Base-by-base conservation (phyloP, 2,113 vertebrate genomes). In the Triplophysa siluroides region DNA sequence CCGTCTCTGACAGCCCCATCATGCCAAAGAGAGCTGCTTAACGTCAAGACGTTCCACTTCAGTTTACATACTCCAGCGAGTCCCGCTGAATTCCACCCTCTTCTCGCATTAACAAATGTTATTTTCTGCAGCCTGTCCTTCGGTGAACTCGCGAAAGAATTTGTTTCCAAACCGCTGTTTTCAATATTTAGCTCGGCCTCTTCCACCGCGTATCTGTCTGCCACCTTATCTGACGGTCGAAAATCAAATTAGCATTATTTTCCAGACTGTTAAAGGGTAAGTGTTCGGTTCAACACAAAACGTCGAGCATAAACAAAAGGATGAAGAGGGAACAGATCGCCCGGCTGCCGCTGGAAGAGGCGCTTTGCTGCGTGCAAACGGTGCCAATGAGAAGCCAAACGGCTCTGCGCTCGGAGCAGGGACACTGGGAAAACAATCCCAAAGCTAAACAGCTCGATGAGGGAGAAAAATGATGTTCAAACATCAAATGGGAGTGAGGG, bases 21-120 rank as follows among this genome's bases (percentile, higher is more conserved):
- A 63, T 64, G 43, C 75, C 41, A 70, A 66, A 73, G 29, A 52
- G 21, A 47, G 79, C 43, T 81, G 81, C 58, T 76, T 73, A 62
- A 8, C 9, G 56, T 85, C 83, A 81, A 65, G 68, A 38, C 21
- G 13, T 13, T 66, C 58, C 2, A 38, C 70, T 41, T 65, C 41
- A 62, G 76, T 82, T 83, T 82, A 87, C 81, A 85, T 74, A 71
- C 67, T 77, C 63, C 67, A 82, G 72, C 47, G 50, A 56, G 33
- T 61, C 43, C 61, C 58, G 76, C 78, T 79, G 29, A 75, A 45
- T 72, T 74, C 38, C 18, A 29, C 66, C 80, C 60, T 75, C 64
- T 21, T 60, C n/a, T 26, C 45, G 21, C 54, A 76, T 66, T 74
- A 67, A 65, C 83, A 76, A 81, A 80, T 72, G 52, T 72, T 83